Evolutionary conservation across 2,888 invertebrate genomes (phyloP).

Genomic region (Trachelus tabidus): DNA sequence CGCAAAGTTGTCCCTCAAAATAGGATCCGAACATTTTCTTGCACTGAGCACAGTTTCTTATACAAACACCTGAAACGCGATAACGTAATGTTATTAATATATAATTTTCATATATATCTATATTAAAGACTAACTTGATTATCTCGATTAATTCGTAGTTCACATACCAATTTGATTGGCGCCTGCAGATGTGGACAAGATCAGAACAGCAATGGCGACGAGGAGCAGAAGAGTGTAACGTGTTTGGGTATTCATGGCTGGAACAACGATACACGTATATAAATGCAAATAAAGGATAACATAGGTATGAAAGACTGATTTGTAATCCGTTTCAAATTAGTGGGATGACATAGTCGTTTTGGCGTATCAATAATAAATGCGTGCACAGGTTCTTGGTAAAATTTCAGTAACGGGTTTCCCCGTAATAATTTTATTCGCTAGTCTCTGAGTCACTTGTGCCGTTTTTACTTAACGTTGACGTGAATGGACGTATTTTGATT

Average conservation of each 20-base stretch:
- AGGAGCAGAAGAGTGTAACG: constrained; percentile 38
- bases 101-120: constrained; percentile 4
- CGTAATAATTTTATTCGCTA: neutral
- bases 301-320: neutral
- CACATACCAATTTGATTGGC: constrained; percentile 39
- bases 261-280: constrained; percentile 13
- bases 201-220: constrained; percentile 28
- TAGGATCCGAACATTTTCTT: constrained; percentile 89
- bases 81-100: constrained; percentile 1
- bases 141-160: constrained; percentile 22
- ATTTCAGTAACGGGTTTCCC: neutral
- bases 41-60: constrained; percentile 90
- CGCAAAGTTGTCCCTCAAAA: constrained; percentile 88
- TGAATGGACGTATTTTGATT: neutral
- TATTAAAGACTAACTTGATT: neutral
- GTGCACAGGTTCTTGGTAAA: neutral
- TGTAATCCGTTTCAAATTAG: neutral
- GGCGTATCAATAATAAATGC: neutral
- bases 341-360: neutral
- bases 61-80: constrained; percentile 72
- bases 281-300: constrained; percentile 4
- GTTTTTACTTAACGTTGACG: neutral
- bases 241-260: constrained; percentile 32
- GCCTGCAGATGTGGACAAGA: constrained; percentile 29
- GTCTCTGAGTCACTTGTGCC: neutral